Percentiles rank a stretch among this genome's conserved stretches.
phyloP scores from a whole-genome alignment of 92 coral and sea anemone genomes.

The Phenganax marumi region DNA sequence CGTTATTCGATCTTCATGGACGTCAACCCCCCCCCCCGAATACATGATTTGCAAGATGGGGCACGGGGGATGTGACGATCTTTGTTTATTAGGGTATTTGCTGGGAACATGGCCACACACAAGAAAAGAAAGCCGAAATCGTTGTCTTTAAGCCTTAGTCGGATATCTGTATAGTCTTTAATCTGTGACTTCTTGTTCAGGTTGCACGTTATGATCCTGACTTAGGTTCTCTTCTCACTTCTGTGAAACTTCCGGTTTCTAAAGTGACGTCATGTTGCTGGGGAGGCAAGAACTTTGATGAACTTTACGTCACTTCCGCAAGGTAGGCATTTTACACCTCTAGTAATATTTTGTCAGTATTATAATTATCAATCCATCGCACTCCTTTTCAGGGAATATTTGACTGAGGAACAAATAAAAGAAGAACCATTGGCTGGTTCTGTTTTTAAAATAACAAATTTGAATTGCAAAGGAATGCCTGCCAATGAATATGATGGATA shows the following conservation, averaged over 20 bases:
- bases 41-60: no score
- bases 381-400: constrained; percentile 53
- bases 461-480: constrained; percentile 73
- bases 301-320: constrained; percentile 69
- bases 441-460: constrained; percentile 68
- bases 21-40: no score
- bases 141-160: no score
- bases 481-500: constrained; percentile 69
- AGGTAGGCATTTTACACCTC: constrained; percentile 40
- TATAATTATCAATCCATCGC: no score
- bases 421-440: constrained; percentile 82
- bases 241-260: constrained; percentile 65
- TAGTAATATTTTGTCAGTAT: not conserved
- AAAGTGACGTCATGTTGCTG: constrained; percentile 78
- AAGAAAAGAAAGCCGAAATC: no score
- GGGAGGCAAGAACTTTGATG: constrained; percentile 73
- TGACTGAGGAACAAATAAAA: constrained; percentile 62
- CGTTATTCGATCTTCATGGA: no score
- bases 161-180: no score
- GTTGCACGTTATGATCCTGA: constrained; percentile 64
- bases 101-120: no score
- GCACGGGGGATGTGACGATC: no score
- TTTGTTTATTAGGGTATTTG: no score
- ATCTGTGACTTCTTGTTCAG: constrained; percentile 26
- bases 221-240: constrained; percentile 54